phyloP scores from a whole-genome alignment of 1,140 invertebrate species.

The Brachionus sp. region DNA sequence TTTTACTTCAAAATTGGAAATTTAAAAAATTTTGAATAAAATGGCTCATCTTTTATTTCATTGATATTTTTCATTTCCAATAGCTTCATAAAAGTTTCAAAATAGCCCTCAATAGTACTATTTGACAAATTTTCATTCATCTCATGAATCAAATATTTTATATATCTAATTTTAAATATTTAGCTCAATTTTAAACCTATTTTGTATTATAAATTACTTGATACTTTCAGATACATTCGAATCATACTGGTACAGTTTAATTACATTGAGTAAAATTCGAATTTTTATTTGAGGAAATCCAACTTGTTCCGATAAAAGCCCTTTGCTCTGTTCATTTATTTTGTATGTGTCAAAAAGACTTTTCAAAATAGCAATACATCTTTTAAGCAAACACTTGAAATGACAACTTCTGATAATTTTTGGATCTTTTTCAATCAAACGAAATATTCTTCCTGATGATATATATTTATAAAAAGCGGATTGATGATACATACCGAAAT shows the following conservation, averaged over 20 bases:
- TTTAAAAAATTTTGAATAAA: constrained; percentile 39
- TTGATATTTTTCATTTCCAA: background rate
- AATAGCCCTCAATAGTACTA: background rate
- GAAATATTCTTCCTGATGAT: constrained; percentile 15
- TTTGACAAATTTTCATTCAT: background rate
- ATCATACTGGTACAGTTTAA: background rate
- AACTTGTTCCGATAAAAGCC: background rate
- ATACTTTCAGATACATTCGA: background rate
- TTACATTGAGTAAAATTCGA: background rate
- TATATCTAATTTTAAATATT: background rate
- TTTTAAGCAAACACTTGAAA: constrained; percentile 11
- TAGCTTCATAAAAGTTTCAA: background rate
- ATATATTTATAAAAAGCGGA: background rate
- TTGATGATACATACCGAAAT: background rate
- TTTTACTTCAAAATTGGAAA: constrained; percentile 43
- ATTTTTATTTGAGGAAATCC: background rate
- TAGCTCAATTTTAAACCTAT: background rate
- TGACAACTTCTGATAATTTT: background rate
- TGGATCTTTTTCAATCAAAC: background rate
- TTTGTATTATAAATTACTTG: background rate
- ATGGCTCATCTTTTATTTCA: background rate
- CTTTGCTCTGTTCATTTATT: background rate
- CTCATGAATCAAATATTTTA: constrained; percentile 42
- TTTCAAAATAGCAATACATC: background rate
- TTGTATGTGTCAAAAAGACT: background rate